Evolutionary conservation across 2,888 invertebrate species (phyloP), one percentile per base, ranked within the genome.

Genomic region (Lapara coniferarum): DNA sequence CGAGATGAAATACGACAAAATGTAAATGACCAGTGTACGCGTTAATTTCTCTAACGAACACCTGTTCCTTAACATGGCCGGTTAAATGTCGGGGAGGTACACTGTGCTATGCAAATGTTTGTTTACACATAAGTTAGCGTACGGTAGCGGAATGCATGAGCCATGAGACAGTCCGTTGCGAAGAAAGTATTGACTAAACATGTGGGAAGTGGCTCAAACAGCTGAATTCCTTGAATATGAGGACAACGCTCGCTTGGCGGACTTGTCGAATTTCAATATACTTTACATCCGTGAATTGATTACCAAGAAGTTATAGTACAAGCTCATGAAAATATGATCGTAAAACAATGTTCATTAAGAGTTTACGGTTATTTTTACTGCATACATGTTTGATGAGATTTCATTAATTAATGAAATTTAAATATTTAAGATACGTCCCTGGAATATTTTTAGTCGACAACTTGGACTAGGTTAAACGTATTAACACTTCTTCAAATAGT

Each of bases 91-190:
- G 74, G 76, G 78, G 74, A 78, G 82, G 75, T 80, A 78, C 74
- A 73, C 77, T 78, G 73, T 81, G 83, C 80, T 85, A 88, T 84
- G 83, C 80, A 83, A 85, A 89, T 86, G 84, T 83, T 87, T 89
- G 85, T 90, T 90, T 90, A 88, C 85, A 74, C 76, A 75, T 79
- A 85, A 83, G 80, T 87, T 85, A 85, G 83, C 83, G 76, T 74
- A 74, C 75, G 72, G 81, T 79, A 74, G 78, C 78, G 74, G 75
- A 74, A 75, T 77, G 75, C 69, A 74, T 63, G 74, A 78, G 79
- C 79, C 75, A 74, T 63, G 74, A 78, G 79, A 79, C 75, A 74
- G 77, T 72, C 74, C 72, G 72, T 68, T 69, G 52, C 69, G 70
- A 78, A 75, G 79, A 79, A 77, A 80, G 81, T 87, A 85, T 88